Conservation (phyloP, 1,140 invertebrate species). For the Ericerus pela region DNA sequence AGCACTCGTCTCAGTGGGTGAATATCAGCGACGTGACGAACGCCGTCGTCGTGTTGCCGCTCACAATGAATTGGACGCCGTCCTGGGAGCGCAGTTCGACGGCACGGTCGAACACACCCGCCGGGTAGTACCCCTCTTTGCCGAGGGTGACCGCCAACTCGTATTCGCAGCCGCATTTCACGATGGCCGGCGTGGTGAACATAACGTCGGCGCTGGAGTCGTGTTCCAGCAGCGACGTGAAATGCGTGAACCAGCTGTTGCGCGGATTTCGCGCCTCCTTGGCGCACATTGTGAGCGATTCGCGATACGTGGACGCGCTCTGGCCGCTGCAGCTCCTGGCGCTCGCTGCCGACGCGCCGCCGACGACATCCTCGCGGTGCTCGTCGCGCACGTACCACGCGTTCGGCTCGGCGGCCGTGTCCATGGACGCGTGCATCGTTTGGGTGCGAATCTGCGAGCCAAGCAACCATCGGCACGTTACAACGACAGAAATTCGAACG, state of each 20-base stretch:
- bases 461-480: no score
- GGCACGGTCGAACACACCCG: background rate
- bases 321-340: conserved; percentile 30
- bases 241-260: conserved; percentile 29
- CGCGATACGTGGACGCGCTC: conserved; percentile 28
- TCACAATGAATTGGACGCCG: background rate
- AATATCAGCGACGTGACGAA: background rate
- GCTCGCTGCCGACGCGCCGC: background rate
- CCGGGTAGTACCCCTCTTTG: background rate
- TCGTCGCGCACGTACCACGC: conserved; percentile 25
- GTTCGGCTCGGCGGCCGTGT: conserved; percentile 31
- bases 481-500: background rate
- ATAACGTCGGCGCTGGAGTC: conserved; percentile 54
- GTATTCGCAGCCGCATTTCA: background rate
- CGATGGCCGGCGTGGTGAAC: conserved; percentile 49
- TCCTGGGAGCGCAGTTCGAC: background rate
- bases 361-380: conserved; percentile 15
- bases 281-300: conserved; percentile 16
- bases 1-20: background rate
- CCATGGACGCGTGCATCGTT: conserved; percentile 41
- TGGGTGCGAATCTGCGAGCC: conserved; percentile 36
- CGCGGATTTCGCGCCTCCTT: conserved; percentile 26
- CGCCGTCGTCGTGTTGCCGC: background rate
- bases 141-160: background rate
- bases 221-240: conserved; percentile 33